Conservation (phyloP, 1,140 invertebrate species). For the Chionoecetes opilio region DNA sequence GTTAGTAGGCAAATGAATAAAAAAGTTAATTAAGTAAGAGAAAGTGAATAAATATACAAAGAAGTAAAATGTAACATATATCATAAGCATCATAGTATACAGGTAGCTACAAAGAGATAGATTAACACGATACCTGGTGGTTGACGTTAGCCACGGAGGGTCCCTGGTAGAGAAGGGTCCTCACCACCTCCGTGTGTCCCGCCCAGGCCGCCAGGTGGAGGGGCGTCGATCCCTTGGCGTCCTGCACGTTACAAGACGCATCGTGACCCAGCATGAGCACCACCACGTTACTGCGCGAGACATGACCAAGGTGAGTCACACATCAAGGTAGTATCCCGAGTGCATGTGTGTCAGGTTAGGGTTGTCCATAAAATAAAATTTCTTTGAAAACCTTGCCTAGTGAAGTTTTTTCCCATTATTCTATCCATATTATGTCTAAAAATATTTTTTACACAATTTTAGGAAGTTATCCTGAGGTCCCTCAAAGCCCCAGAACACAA, state of each 20-base stretch:
- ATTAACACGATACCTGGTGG: constrained; percentile 87
- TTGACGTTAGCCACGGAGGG: constrained; percentile 92
- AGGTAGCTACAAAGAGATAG: not conserved
- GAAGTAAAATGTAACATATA: not conserved
- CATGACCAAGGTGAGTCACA: not conserved
- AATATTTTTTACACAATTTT: too few relatives aligned
- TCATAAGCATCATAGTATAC: not conserved
- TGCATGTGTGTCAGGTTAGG: too few relatives aligned
- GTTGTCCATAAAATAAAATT: too few relatives aligned
- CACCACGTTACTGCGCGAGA: constrained; percentile 91
- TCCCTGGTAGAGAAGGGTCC: constrained; percentile 90
- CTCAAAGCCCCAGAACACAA: too few relatives aligned
- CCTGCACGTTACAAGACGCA: constrained; percentile 94
- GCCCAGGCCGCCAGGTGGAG: constrained; percentile 96
- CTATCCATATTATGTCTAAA: too few relatives aligned
- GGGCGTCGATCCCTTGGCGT: constrained; percentile 93
- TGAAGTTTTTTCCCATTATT: too few relatives aligned
- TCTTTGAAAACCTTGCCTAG: too few relatives aligned
- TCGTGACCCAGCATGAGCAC: constrained; percentile 92
- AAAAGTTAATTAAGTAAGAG: too few relatives aligned
- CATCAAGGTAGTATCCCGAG: not conserved
- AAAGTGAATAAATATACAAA: not conserved
- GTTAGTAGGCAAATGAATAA: not conserved
- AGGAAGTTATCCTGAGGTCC: too few relatives aligned
- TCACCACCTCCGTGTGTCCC: constrained; percentile 92